A percentile compares a stretch with the other conserved stretches of the same genome.
Conservation (phyloP, 2,888 invertebrate genomes). For the Xestobium rufovillosum region DNA sequence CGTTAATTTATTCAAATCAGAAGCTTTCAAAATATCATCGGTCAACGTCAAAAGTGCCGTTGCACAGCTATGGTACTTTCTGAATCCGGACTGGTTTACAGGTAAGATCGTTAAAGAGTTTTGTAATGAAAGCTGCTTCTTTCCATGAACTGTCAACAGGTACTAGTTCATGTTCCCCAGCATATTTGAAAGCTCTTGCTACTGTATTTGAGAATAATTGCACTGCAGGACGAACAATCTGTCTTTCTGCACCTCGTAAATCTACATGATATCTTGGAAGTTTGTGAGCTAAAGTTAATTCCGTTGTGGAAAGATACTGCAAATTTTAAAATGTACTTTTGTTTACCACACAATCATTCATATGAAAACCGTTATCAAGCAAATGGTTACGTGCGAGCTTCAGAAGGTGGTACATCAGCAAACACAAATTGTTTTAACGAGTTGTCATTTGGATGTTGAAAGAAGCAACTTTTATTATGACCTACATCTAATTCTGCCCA, state of each 20-base stretch:
- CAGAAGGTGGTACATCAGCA: slow-evolving; percentile 20
- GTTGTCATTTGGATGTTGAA: slow-evolving; percentile 12
- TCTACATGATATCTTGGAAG: not conserved
- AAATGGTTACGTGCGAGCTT: slow-evolving; percentile 19
- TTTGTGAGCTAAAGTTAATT: slow-evolving; percentile 1
- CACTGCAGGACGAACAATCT: not conserved
- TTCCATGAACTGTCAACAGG: too few species aligned
- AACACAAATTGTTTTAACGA: slow-evolving; percentile 17
- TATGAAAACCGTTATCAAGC: slow-evolving; percentile 17
- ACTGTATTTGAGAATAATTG: slow-evolving; percentile 1
- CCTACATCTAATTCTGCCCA: slow-evolving; percentile 14
- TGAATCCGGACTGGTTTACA: too few species aligned
- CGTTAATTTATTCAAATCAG: too few species aligned
- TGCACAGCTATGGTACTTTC: too few species aligned
- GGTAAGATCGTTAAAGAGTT: too few species aligned
- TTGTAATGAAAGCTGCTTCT: too few species aligned
- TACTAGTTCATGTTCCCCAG: too few species aligned
- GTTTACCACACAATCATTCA: slow-evolving; percentile 12
- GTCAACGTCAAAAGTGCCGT: too few species aligned
- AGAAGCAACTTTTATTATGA: slow-evolving; percentile 14
- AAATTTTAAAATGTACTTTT: slow-evolving; percentile 13
- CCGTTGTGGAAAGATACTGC: slow-evolving; percentile 2
- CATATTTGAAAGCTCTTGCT: not conserved
- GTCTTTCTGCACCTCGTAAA: not conserved
- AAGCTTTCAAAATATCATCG: too few species aligned